Base-by-base conservation (phyloP, 2,113 vertebrate species). In the Serilophus lunatus region DNA sequence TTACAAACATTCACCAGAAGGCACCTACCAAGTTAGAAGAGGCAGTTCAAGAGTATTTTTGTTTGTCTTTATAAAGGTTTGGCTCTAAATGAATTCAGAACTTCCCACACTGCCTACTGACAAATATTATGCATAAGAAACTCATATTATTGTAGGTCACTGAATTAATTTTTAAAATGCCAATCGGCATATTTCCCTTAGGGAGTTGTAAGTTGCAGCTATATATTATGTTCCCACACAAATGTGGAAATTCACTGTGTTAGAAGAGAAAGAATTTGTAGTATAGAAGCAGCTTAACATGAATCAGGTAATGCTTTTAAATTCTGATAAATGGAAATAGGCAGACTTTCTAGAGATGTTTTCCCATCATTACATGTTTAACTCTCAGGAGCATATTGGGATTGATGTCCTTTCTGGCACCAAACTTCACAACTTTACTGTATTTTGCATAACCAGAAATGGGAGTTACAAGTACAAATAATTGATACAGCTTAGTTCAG, bases 101-200 rank as follows among this genome's bases (percentile, higher is more conserved):
- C 95, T 96, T 97, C 95, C 90, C 90, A 60, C 95, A 93, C 97
- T 96, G 86, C 75, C 94, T 97, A 47, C 94, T 85, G 91, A 98
- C 95, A 98, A 98, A 98, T 96, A 93, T 89, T 98, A 97, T 98
- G 97, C 98, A 98, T 98, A 98, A 98, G 97, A 98, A 98, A 98
- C 97, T 98, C 76, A 36, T 97, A 99, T 99, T 99, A 98, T 96
- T 98, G 97, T 98, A 99, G 98, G 99, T 99, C 98, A 99, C 98
- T 99, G 98, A 99, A 98, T 99, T 99, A 98, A 99, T 99, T 98
- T 98, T 97, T 96, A 97, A 98, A 98, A 99, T 98, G 97, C 97
- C 98, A 98, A 98, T 98, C 98, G 98, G 98, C 98, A 95, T 97
- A 96, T 98, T 98, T 98, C 98, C 98, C 98, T 97, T 82, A 88